Conservation (phyloP, 35 echinoderm and acorn worm species). For the Hemicentrotus pulcherrimus region DNA sequence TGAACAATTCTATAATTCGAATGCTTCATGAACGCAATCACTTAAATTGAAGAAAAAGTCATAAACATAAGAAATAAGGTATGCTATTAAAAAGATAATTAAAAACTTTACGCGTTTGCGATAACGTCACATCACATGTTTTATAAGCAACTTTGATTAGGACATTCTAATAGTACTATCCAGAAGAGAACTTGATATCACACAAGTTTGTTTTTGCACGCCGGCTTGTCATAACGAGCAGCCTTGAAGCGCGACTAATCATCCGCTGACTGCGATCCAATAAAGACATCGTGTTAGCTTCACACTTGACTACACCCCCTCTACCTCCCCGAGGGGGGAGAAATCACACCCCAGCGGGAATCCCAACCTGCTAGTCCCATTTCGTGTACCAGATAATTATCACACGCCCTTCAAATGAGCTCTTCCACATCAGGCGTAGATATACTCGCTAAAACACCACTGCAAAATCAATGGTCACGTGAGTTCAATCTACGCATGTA, state of each 20-base stretch:
- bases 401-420: background rate
- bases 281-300: conserved; percentile 15
- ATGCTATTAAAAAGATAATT: too few relatives aligned
- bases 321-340: conserved; percentile 9
- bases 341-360: conserved; percentile 19
- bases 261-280: conserved; percentile 25
- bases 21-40: too few relatives aligned
- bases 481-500: background rate
- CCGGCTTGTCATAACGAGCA: background rate
- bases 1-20: too few relatives aligned
- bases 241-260: background rate
- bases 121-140: too few relatives aligned
- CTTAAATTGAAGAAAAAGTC: too few relatives aligned
- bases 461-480: background rate
- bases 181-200: background rate
- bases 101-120: too few relatives aligned
- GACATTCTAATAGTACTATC: background rate
- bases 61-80: too few relatives aligned
- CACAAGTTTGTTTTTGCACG: background rate
- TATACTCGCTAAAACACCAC: background rate
- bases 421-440: background rate
- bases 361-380: conserved; percentile 7
- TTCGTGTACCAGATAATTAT: background rate
- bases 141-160: too few relatives aligned
- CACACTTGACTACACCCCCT: conserved; percentile 11